phyloP scores from a whole-genome alignment of 2,888 invertebrate genomes.

The Trichacis sp. region DNA sequence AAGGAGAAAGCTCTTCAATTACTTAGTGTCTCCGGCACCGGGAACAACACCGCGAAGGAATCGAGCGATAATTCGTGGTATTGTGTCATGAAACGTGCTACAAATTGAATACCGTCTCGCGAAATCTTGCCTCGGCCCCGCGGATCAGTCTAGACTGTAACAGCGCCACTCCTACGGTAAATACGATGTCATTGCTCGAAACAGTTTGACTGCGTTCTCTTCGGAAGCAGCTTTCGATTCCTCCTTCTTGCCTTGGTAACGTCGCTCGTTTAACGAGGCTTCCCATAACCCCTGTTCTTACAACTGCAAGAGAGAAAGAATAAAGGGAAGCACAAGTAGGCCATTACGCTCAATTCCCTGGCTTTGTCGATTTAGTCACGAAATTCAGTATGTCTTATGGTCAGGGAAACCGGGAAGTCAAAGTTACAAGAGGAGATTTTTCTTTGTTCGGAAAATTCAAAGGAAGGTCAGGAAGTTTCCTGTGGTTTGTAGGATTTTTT shows the following conservation, averaged over 20 bases:
- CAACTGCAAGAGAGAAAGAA: constrained; percentile 9
- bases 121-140: constrained; percentile 23
- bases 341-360: constrained; percentile 41
- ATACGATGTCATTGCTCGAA: constrained; percentile 27
- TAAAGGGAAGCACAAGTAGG: constrained; percentile 33
- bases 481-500: too few species aligned
- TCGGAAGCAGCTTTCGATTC: constrained; percentile 27
- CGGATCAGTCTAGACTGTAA: constrained; percentile 33
- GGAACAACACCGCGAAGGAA: constrained; percentile 26
- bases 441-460: too few species aligned
- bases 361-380: constrained; percentile 36
- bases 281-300: constrained; percentile 24
- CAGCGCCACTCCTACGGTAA: constrained; percentile 18
- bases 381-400: too few species aligned
- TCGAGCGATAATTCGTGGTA: constrained; percentile 33
- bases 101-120: constrained; percentile 30
- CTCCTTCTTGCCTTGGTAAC: constrained; percentile 26
- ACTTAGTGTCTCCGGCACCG: neutral
- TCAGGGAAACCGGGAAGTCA: too few species aligned
- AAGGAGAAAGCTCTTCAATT: constrained; percentile 13
- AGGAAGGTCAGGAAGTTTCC: too few species aligned
- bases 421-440: too few species aligned
- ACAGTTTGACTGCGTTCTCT: constrained; percentile 33
- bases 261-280: constrained; percentile 22
- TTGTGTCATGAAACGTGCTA: constrained; percentile 18